phyloP scores from a whole-genome alignment of 2,888 invertebrate species.

The Hydrotaea cyrtoneurina region DNA sequence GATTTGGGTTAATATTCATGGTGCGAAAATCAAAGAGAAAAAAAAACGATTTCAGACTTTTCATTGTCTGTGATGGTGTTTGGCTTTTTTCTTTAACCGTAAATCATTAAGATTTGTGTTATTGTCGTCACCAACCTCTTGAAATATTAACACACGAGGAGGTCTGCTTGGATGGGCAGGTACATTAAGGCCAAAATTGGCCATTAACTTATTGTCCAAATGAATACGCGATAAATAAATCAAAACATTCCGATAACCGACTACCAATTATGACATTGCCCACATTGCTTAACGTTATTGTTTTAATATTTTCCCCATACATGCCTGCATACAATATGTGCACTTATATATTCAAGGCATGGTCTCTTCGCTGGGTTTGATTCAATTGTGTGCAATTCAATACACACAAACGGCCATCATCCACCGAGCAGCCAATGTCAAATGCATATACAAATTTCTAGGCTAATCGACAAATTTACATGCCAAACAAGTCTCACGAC shows the following conservation, averaged over 20 bases:
- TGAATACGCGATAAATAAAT: not conserved
- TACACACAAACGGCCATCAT: constrained; percentile 1
- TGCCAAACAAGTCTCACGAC: not conserved
- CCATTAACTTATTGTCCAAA: not conserved
- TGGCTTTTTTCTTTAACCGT: not conserved
- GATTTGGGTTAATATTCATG: constrained; percentile 35
- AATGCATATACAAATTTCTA: constrained; percentile 35
- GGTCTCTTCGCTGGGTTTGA: not conserved
- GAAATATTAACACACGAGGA: not conserved
- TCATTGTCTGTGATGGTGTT: not conserved
- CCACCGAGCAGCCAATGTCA: constrained; percentile 41
- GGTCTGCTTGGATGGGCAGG: not conserved
- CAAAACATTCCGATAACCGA: not conserved
- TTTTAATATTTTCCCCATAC: no score
- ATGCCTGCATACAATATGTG: not conserved
- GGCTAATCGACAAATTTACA: constrained; percentile 46
- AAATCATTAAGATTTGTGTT: not conserved
- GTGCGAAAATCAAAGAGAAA: constrained; percentile 6
- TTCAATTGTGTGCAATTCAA: constrained; percentile 6
- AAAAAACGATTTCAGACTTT: not conserved
- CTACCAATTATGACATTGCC: constrained; percentile 11
- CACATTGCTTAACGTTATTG: constrained; percentile 17
- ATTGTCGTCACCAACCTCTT: not conserved
- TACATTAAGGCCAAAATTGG: not conserved
- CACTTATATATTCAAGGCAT: constrained; percentile 7